A percentile compares a stretch with the other conserved stretches of the same genome.
Evolutionary conservation across 2,113 vertebrate genomes (phyloP).

Genomic region (Pipra filicauda): DNA sequence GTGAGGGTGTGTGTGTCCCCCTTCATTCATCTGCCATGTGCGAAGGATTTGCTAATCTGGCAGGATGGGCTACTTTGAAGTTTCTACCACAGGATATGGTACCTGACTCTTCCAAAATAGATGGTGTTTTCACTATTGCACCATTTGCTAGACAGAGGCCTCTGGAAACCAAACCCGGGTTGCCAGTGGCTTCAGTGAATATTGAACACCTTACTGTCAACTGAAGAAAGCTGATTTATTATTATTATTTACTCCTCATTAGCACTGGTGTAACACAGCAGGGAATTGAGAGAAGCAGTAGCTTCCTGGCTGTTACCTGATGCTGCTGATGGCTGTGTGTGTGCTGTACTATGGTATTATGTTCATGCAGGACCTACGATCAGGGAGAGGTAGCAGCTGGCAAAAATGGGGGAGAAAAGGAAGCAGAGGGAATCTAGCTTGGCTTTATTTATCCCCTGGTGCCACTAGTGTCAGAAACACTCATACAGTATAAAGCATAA

Average conservation of each 20-base stretch:
- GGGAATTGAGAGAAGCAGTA: not conserved
- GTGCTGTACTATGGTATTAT: not conserved
- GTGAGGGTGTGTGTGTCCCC: not conserved
- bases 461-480: not conserved
- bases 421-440: not conserved
- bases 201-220: not conserved
- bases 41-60: not conserved
- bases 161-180: not conserved
- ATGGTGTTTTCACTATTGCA: not conserved
- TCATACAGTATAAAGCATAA: not conserved
- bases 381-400: not conserved
- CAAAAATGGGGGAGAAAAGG: not conserved
- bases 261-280: not conserved
- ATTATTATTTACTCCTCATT: conserved; percentile 16
- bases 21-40: not conserved
- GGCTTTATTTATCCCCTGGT: not conserved
- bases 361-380: not conserved
- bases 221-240: not conserved
- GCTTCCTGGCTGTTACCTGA: not conserved
- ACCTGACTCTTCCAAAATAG: not conserved
- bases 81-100: not conserved
- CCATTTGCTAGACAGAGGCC: not conserved
- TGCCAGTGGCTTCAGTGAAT: not conserved
- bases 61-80: not conserved
- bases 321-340: not conserved